Base-by-base conservation (phyloP, 2,888 invertebrate genomes). In the Dusona sp. region DNA sequence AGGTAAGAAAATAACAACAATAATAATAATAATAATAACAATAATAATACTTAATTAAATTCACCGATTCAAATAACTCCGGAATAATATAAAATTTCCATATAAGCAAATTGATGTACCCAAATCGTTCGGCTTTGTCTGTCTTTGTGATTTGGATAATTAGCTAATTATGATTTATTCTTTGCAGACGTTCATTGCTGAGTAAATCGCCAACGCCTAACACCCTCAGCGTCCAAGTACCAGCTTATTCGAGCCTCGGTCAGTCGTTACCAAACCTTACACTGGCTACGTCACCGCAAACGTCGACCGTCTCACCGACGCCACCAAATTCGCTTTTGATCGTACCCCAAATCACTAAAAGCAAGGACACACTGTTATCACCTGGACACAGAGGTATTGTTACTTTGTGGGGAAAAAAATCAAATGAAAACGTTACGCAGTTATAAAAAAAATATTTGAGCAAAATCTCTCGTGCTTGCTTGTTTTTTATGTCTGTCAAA, bases 231-330 rank as follows among this genome's bases (percentile, higher is more conserved):
- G 97, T 98, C 84, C 97, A 97, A 92, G 96, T 97, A 6, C 94
- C 96, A 38, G 94, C 94, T 84, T 94, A 95, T 92, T 96, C 96
- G 91, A 95, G 95, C 81, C 95, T 97, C 75, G 97, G 97, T 45
- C 97, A 98, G 93, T 98, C 97, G 92, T 94, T 98, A 90, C 98
- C 98, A 3, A 98, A 98, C 93, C 95, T 98, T 79, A 95, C 95
- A 29, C 89, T 94, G 67, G 94, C 94, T 11, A 94, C 94, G 22
- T 94, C 94, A 64, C 94, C 94, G 38, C 94, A 94, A 89, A 94
- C 94, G 11, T 94, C 94, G 29, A 93, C 93, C 19, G 93, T 94
- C 33, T 94, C 94, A 25, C 93, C 94, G 42, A 94, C 94, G 80
- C 94, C 94, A 70, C 94, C 94, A 13, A 94, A 93, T 87, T 94